Evolutionary conservation across 2,888 invertebrate genomes (phyloP), one percentile per base, ranked within the genome.

Genomic region (Oligia latruncula): DNA sequence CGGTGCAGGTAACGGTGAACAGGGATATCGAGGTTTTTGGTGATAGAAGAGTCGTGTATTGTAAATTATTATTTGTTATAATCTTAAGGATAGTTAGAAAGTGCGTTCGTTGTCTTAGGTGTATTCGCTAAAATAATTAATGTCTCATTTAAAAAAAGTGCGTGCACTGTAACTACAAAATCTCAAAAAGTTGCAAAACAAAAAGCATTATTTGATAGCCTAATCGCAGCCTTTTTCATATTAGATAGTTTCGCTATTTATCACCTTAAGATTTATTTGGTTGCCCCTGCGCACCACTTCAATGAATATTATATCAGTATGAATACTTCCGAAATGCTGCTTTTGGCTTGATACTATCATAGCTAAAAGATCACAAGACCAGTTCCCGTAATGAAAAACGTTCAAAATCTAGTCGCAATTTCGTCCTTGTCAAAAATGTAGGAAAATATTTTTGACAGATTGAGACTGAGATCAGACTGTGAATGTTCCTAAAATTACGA

Each of bases 1-100:
- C 80, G 85, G 90, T 91, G 92, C 86, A 87, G 83, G 87, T 85
- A 85, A 85, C 85, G 89, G 88, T 90, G 87, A 90, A 92, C 92
- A 93, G 93, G 92, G 92, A 92, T 91, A 88, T 82, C 79, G 88
- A 88, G 87, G 85, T 83, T 74, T 84, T 86, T 89, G 83, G 82
- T 86, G 86, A 85, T 88, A 87, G 81, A 71, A 80, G 77, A 66
- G 85, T 78, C 67, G 82, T 88, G 85, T 87, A 82, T 84, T 84
- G 83, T 82, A 84, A 82, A 86, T 80, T 89, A 84, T 83, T 80
- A 79, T 80, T 86, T 78, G 82, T 88, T 87, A 74, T 81, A 74
- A 65, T 81, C 65, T 74, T 79, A 87, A 87, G 79, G 79, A 87
- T 86, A 84, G 85, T 84, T 81, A 81, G 82, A 23, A 66, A 86